These are phyloP conservation scores for Drosophila villosipedis DNA, from an alignment of 2,888 invertebrate species.

Conservation along the genomic window DNA sequence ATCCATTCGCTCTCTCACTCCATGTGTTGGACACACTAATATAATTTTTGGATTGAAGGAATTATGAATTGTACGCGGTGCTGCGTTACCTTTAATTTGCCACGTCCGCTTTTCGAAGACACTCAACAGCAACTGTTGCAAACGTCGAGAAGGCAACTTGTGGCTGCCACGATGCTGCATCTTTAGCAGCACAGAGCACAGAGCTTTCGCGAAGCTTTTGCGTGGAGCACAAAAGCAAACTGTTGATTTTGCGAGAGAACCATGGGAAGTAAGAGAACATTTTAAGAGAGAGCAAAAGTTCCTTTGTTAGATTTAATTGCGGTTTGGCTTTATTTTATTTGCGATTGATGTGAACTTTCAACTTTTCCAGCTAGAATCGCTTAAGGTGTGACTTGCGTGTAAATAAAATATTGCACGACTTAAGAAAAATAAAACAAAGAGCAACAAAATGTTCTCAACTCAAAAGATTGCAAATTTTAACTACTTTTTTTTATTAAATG, in stretches of 20 bases:
- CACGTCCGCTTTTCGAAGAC: slow-evolving; percentile 79
- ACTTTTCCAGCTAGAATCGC: not conserved
- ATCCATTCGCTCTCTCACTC: not conserved
- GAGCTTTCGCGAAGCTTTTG: slow-evolving; percentile 47
- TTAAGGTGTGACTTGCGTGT: not conserved
- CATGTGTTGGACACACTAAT: slow-evolving; percentile 50
- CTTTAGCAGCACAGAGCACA: slow-evolving; percentile 44
- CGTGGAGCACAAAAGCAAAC: slow-evolving; percentile 61
- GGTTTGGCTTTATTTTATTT: not conserved
- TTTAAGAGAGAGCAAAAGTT: slow-evolving; percentile 28
- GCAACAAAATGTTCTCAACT: not conserved
- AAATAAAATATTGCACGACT: not conserved
- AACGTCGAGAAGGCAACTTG: slow-evolving; percentile 77
- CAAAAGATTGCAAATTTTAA: not conserved
- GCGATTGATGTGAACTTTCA: not conserved
- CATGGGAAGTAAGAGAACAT: not conserved
- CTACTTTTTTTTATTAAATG: not conserved
- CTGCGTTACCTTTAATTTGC: slow-evolving; percentile 65
- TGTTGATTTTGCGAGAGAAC: slow-evolving; percentile 58
- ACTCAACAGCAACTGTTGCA: slow-evolving; percentile 83
- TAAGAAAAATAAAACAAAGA: not conserved
- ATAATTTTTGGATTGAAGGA: slow-evolving; percentile 46
- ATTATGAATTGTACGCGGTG: slow-evolving; percentile 39
- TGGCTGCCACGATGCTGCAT: slow-evolving; percentile 57
- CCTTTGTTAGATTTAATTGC: slow-evolving; percentile 1